These are phyloP conservation scores for Syrrhaptes paradoxus DNA, from an alignment of 2,113 vertebrate genomes.

Conservation along the genomic window DNA sequence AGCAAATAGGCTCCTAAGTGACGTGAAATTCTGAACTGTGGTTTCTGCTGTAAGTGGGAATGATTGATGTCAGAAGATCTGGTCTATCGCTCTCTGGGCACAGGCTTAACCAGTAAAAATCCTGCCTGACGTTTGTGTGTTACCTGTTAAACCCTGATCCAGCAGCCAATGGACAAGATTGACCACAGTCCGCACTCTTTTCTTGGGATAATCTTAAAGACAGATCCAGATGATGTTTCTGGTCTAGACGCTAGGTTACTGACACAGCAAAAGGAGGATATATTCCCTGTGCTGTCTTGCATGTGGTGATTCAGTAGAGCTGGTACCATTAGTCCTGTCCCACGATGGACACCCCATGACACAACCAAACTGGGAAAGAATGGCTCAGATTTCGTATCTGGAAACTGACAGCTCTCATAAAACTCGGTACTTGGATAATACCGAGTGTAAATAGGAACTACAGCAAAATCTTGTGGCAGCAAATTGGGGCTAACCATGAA, in stretches of 20 bases:
- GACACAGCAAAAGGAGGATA: background rate
- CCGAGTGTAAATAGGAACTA: background rate
- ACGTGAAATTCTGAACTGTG: background rate
- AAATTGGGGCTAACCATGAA: background rate
- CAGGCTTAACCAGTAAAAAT: background rate
- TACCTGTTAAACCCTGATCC: background rate
- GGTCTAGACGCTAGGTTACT: background rate
- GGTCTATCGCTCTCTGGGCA: background rate
- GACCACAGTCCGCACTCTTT: background rate
- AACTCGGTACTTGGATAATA: background rate
- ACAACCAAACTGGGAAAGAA: background rate
- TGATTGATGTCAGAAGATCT: constrained; percentile 5
- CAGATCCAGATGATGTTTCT: background rate
- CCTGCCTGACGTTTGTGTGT: background rate
- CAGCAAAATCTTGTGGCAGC: background rate
- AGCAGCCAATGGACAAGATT: background rate
- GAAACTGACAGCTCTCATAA: background rate
- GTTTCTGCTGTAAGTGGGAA: background rate
- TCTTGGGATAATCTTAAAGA: background rate
- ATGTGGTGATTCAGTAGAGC: background rate
- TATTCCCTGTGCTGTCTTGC: background rate
- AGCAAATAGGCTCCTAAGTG: background rate
- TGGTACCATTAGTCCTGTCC: background rate
- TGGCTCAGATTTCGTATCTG: background rate
- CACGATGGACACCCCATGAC: background rate